These are phyloP conservation scores for Anguilla anguilla DNA, from an alignment of 2,797 vertebrate genomes.

Conservation along the genomic window DNA sequence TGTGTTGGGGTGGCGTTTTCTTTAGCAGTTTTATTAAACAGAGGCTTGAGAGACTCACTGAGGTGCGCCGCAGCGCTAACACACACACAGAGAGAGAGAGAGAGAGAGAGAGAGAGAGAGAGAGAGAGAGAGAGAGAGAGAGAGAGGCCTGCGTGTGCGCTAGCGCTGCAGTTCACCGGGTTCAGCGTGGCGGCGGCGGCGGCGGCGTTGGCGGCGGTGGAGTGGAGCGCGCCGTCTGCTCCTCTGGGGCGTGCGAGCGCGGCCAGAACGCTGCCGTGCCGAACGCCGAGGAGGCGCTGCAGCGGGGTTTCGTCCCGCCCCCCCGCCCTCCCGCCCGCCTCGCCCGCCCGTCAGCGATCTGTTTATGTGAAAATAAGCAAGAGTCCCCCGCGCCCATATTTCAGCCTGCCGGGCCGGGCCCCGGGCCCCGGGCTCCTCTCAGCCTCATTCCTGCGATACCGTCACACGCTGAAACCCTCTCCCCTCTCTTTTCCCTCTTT, in stretches of 20 bases:
- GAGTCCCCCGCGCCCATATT: constrained; percentile 50
- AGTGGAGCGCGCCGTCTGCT: constrained; percentile 57
- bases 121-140: too few species aligned
- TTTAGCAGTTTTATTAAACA: not conserved
- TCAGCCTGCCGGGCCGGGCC: constrained; percentile 30
- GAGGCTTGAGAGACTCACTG: constrained; percentile 14
- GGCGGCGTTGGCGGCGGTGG: not conserved
- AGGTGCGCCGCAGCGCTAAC: not conserved
- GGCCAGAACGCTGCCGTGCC: constrained; percentile 21
- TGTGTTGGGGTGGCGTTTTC: not conserved
- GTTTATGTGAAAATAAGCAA: constrained; percentile 62
- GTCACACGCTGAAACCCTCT: constrained; percentile 41
- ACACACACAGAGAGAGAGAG: not conserved
- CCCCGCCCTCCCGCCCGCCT: too few species aligned
- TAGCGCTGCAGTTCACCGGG: constrained; percentile 56
- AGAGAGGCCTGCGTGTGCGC: constrained; percentile 13
- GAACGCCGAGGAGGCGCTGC: too few species aligned
- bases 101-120: too few species aligned
- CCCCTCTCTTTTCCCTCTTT: constrained; percentile 47
- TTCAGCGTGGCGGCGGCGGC: constrained; percentile 43
- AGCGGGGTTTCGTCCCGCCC: too few species aligned
- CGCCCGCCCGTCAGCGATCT: constrained; percentile 40
- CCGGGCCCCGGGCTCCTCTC: constrained; percentile 38
- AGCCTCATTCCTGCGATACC: constrained; percentile 47
- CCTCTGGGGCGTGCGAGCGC: constrained; percentile 39